Evolutionary conservation across 2,113 vertebrate genomes (phyloP).

Genomic region (Petaurus breviceps): DNA sequence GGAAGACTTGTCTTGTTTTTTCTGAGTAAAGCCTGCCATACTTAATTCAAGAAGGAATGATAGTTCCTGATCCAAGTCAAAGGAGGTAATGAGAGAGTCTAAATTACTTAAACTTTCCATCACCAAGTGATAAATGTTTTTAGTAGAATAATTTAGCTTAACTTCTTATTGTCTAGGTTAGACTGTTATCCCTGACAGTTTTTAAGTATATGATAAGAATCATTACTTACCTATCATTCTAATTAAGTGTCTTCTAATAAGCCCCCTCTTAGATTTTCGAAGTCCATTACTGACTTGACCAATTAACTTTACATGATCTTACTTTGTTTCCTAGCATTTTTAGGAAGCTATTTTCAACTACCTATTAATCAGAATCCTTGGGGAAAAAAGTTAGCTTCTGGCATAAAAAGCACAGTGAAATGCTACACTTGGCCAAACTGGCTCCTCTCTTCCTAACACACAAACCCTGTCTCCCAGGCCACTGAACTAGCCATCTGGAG

Average conservation of each 20-base stretch:
- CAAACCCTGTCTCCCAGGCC: background rate
- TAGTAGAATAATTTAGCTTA: background rate
- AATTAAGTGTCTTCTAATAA: slow-evolving; percentile 28
- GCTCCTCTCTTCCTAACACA: background rate
- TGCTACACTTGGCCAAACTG: background rate
- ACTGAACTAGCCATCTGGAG: background rate
- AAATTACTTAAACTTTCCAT: background rate
- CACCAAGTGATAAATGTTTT: background rate
- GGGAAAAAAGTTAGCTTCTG: background rate
- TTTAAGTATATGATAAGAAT: slow-evolving; percentile 10
- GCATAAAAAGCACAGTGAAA: background rate
- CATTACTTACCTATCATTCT: slow-evolving; percentile 59
- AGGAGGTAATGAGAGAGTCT: background rate
- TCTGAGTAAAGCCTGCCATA: background rate
- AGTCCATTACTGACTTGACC: background rate
- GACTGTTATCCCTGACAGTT: background rate
- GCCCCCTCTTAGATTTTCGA: background rate
- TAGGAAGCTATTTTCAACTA: background rate
- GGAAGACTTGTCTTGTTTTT: background rate
- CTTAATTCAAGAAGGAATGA: background rate
- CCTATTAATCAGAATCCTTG: background rate
- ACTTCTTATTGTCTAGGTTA: background rate
- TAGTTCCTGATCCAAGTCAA: background rate
- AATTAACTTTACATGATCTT: background rate
- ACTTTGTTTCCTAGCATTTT: background rate